Conservation (phyloP, 2,888 invertebrate genomes). For the Aphidius colemani region DNA sequence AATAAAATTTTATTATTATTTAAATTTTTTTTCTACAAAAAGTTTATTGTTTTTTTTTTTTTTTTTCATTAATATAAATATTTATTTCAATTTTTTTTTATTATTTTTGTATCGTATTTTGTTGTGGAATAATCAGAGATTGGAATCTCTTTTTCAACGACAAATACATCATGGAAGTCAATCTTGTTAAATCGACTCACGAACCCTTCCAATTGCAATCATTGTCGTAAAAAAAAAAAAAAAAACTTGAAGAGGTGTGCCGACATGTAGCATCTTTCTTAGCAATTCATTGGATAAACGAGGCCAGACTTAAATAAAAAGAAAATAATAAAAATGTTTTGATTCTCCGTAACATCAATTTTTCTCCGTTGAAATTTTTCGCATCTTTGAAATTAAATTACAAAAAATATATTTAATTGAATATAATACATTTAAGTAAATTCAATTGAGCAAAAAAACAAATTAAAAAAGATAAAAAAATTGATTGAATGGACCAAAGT, state of each 20-base stretch:
- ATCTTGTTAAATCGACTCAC: constrained; percentile 46
- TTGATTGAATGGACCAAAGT: neutral
- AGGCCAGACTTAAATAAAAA: neutral
- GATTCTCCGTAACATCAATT: too few species aligned
- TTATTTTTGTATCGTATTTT: constrained; percentile 31
- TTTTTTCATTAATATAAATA: too few species aligned
- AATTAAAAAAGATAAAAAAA: neutral
- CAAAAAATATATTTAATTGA: too few species aligned
- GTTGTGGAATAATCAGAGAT: neutral
- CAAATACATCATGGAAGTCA: neutral
- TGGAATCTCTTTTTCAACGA: neutral
- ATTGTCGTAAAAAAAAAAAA: constrained; percentile 44
- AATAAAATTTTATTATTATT: too few species aligned
- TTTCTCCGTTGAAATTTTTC: too few species aligned
- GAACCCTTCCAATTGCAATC: constrained; percentile 51
- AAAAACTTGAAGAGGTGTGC: constrained; percentile 40
- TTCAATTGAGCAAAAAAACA: neutral
- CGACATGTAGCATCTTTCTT: constrained; percentile 29
- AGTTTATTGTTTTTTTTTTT: too few species aligned
- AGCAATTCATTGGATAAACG: constrained; percentile 28
- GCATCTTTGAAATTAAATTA: too few species aligned
- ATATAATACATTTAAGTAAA: neutral
- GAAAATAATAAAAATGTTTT: too few species aligned
- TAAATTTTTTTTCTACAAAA: neutral
- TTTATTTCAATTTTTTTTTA: constrained; percentile 22